phyloP scores from a whole-genome alignment of 92 coral and sea anemone species.

The Bergia sp. region DNA sequence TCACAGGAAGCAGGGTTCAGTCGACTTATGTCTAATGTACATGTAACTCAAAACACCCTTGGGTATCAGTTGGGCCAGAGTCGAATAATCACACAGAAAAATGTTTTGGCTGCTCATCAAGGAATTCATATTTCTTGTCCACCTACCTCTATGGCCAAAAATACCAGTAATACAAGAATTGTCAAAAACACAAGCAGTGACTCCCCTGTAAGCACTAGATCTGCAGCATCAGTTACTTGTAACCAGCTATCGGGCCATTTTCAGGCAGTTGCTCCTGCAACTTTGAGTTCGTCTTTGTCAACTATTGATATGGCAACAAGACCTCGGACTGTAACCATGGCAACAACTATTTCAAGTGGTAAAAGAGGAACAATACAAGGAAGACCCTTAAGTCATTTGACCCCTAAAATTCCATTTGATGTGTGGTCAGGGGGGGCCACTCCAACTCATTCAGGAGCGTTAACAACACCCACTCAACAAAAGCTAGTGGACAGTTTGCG shows the following conservation, averaged over 20 bases:
- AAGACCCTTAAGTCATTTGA: slow-evolving; percentile 28
- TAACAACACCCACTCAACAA: slow-evolving; percentile 25
- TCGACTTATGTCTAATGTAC: background rate
- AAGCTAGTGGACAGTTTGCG: background rate
- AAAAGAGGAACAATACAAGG: slow-evolving; percentile 25
- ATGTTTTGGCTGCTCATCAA: background rate
- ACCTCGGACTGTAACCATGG: slow-evolving; percentile 38
- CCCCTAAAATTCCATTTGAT: slow-evolving; percentile 23
- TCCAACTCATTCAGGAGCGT: slow-evolving; percentile 11
- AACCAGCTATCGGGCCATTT: slow-evolving; percentile 23
- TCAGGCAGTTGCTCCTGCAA: slow-evolving; percentile 45
- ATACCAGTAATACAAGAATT: background rate
- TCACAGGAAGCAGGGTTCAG: background rate
- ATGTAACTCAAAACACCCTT: background rate
- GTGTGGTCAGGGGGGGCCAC: slow-evolving; percentile 22
- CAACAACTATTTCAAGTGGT: background rate
- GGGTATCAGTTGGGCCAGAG: background rate
- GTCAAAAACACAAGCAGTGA: slow-evolving; percentile 15
- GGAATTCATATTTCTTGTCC: background rate
- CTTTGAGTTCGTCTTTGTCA: slow-evolving; percentile 2
- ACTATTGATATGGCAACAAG: slow-evolving; percentile 16
- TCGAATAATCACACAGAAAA: background rate
- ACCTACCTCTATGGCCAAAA: background rate
- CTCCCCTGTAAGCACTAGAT: background rate
- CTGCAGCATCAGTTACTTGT: background rate